Conservation (phyloP, 92 coral and sea anemone species). For the Umimayanthus chanpuru region DNA sequence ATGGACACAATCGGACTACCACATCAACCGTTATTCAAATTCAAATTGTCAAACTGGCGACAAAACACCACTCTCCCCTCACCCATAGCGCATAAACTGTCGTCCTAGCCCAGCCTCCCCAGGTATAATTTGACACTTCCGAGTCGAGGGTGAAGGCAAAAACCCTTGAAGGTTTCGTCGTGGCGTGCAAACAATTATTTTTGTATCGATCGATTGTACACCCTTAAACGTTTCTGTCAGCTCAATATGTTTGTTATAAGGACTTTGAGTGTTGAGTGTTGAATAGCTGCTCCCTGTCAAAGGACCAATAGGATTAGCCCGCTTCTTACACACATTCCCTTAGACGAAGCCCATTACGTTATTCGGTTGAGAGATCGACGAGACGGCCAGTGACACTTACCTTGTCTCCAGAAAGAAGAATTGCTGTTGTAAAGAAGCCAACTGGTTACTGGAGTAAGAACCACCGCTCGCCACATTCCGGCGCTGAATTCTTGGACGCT, state of each 20-base stretch:
- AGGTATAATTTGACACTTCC: too few relatives aligned
- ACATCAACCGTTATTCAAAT: too few relatives aligned
- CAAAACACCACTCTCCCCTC: too few relatives aligned
- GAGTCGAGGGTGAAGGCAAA: too few relatives aligned
- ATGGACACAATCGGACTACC: too few relatives aligned
- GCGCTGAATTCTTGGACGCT: conserved; percentile 3
- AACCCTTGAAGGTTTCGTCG: background rate
- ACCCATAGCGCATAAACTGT: too few relatives aligned
- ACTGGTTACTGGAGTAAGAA: background rate
- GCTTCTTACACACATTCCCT: background rate
- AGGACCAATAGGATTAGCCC: conserved; percentile 3
- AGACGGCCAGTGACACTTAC: conserved; percentile 22
- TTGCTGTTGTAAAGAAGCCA: conserved; percentile 28
- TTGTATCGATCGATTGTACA: background rate
- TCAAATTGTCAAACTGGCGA: too few relatives aligned
- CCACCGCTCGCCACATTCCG: background rate
- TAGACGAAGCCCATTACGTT: background rate
- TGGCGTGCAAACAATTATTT: background rate
- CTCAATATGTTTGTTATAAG: background rate
- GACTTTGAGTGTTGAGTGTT: conserved; percentile 25
- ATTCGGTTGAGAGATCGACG: background rate
- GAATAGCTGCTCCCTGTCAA: background rate
- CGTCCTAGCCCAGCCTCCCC: too few relatives aligned
- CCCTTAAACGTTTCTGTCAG: background rate
- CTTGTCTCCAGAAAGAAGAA: conserved; percentile 33